Evolutionary conservation across 1,140 invertebrate species (phyloP).

Genomic region (Zaprionus inermis): DNA sequence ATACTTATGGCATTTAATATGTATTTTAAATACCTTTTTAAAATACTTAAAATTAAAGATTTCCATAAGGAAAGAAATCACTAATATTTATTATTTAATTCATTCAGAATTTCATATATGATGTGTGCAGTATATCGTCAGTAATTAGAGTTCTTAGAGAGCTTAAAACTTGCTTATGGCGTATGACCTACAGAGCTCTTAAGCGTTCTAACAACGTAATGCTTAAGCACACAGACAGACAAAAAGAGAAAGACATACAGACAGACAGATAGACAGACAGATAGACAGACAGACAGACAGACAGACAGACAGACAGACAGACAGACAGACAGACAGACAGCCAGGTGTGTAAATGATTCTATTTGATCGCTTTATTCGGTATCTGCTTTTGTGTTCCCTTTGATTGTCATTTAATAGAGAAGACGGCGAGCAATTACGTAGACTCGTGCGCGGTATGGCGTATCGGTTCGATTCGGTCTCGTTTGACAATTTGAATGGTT

Average conservation of each 20-base stretch:
- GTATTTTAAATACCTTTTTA: too few relatives aligned
- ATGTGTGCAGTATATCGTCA: too few relatives aligned
- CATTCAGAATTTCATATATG: too few relatives aligned
- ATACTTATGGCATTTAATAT: too few relatives aligned
- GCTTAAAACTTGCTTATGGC: neutral
- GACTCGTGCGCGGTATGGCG: slow-evolving; percentile 18
- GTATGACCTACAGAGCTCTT: neutral
- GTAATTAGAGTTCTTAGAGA: neutral
- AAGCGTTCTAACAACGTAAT: neutral
- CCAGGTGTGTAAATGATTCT: slow-evolving; percentile 5
- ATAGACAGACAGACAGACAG: too few relatives aligned
- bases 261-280: too few relatives aligned
- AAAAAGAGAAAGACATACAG: too few relatives aligned
- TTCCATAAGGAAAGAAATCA: too few relatives aligned
- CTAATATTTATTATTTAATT: too few relatives aligned
- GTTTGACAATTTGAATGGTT: slow-evolving; percentile 80
- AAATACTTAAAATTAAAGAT: too few relatives aligned
- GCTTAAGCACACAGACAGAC: neutral
- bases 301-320: neutral
- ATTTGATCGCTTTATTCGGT: slow-evolving; percentile 35
- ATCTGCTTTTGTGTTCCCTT: slow-evolving; percentile 34
- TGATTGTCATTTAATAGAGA: slow-evolving; percentile 71
- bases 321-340: neutral
- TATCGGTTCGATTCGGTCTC: slow-evolving; percentile 36
- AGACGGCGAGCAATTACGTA: slow-evolving; percentile 61